phyloP scores from a whole-genome alignment of 2,113 vertebrate species.

The Indicator indicator region DNA sequence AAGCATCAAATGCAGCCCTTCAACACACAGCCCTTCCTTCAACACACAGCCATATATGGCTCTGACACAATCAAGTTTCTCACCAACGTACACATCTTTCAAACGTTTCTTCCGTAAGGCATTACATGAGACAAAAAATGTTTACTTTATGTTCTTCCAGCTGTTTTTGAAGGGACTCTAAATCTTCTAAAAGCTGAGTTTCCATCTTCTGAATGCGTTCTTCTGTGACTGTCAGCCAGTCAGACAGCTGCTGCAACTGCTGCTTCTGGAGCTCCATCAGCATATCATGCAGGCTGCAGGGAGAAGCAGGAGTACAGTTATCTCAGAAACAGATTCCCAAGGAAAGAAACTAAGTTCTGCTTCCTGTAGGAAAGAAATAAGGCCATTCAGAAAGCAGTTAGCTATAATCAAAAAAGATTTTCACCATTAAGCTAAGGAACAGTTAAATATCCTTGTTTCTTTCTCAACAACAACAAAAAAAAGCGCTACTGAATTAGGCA shows the following conservation, averaged over 20 bases:
- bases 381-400: neutral
- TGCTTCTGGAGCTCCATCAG: constrained; percentile 95
- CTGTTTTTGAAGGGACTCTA: constrained; percentile 83
- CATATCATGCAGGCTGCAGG: constrained; percentile 89
- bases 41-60: neutral
- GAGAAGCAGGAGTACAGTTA: constrained; percentile 10
- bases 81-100: neutral
- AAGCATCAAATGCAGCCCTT: neutral
- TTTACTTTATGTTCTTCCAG: constrained; percentile 91
- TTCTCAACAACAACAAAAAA: neutral
- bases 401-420: neutral
- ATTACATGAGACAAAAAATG: neutral
- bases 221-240: constrained; percentile 91
- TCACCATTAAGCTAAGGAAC: neutral
- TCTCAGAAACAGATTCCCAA: neutral
- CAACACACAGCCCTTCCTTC: neutral
- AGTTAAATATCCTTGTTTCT: neutral
- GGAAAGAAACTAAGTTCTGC: neutral
- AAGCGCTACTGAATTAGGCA: neutral
- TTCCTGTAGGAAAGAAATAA: neutral
- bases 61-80: neutral
- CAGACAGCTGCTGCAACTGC: constrained; percentile 92
- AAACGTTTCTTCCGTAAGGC: neutral
- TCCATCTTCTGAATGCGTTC: constrained; percentile 93
- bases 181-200: constrained; percentile 75